Evolutionary conservation across 2,797 vertebrate genomes (phyloP).

Genomic region (Phoeniculus purpureus): DNA sequence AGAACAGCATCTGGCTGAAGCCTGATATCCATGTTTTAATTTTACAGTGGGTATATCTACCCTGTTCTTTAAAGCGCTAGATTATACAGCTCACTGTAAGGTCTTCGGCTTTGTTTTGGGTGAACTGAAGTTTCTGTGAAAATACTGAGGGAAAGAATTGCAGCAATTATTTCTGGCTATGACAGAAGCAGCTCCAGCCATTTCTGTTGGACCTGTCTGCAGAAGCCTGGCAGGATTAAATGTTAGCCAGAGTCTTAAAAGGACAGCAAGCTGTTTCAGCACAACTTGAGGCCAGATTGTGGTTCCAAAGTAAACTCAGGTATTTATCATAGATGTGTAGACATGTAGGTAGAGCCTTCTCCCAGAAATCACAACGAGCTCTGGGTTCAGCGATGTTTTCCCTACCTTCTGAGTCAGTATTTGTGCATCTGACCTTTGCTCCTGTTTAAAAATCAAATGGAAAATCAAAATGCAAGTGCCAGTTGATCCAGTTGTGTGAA

Average conservation of each 20-base stretch:
- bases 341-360: not conserved
- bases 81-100: not conserved
- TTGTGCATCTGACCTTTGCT: not conserved
- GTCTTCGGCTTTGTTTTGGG: not conserved
- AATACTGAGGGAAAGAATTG: not conserved
- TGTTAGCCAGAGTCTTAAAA: not conserved
- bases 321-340: constrained; percentile 20
- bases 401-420: not conserved
- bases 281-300: not conserved
- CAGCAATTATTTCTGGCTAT: constrained; percentile 29
- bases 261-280: not conserved
- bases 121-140: constrained; percentile 22
- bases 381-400: not conserved
- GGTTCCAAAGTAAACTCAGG: not conserved
- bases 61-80: constrained; percentile 1
- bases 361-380: not conserved
- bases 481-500: not conserved
- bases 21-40: not conserved
- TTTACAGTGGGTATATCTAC: not conserved
- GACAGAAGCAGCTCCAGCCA: not conserved
- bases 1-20: not conserved
- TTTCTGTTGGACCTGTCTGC: constrained; percentile 45
- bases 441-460: not conserved
- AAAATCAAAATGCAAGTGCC: not conserved
- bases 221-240: constrained; percentile 25